These are phyloP conservation scores for Petrocephalus microphthalmus DNA, from an alignment of 2,113 vertebrate genomes.

Conservation along the genomic window DNA sequence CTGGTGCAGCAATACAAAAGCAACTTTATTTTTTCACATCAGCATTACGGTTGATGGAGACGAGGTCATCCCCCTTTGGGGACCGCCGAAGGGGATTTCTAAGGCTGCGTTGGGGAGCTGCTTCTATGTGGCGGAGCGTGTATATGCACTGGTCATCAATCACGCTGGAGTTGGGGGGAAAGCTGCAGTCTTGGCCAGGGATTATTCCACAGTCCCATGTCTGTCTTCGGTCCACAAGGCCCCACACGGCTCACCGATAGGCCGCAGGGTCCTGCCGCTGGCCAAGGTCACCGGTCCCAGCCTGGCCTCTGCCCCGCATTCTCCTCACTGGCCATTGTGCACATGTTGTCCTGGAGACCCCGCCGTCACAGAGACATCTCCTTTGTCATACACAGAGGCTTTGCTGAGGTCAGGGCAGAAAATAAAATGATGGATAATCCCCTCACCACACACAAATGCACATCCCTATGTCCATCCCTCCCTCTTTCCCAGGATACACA, in stretches of 20 bases:
- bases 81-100: slow-evolving; percentile 40
- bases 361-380: slow-evolving; percentile 47
- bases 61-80: slow-evolving; percentile 47
- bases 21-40: slow-evolving; percentile 6
- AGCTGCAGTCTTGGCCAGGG: slow-evolving; percentile 57
- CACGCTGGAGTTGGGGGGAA: slow-evolving; percentile 60
- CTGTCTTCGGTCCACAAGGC: slow-evolving; percentile 14
- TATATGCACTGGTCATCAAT: slow-evolving; percentile 54
- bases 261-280: slow-evolving; percentile 11
- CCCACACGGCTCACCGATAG: slow-evolving; percentile 8
- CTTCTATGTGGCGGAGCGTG: not conserved
- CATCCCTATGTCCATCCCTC: not conserved
- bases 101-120: not conserved
- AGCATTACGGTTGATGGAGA: slow-evolving; percentile 30
- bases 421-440: slow-evolving; percentile 50
- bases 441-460: not conserved
- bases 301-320: slow-evolving; percentile 45
- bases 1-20: slow-evolving; percentile 27
- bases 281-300: slow-evolving; percentile 49
- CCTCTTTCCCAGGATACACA: not conserved
- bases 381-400: slow-evolving; percentile 31
- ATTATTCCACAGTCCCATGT: slow-evolving; percentile 52
- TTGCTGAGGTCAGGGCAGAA: slow-evolving; percentile 47
- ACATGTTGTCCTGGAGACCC: slow-evolving; percentile 65
- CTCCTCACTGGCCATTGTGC: slow-evolving; percentile 57